phyloP scores from a whole-genome alignment of 2,113 vertebrate species.

The Mustela nigripes region DNA sequence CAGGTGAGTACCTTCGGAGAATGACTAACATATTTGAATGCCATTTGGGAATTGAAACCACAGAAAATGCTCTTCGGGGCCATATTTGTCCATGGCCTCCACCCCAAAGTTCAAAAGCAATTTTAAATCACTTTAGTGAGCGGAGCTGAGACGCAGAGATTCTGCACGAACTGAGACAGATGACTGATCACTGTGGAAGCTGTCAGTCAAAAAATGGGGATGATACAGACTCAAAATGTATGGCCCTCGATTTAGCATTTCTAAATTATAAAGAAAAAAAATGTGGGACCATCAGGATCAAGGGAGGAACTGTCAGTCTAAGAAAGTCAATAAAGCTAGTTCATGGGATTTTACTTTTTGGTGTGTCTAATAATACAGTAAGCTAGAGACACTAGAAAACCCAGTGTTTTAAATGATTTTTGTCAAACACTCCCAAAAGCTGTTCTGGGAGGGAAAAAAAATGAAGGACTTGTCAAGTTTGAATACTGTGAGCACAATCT shows the following conservation, averaged over 20 bases:
- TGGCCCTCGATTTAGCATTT: neutral
- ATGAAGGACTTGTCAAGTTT: neutral
- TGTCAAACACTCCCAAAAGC: neutral
- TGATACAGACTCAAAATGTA: neutral
- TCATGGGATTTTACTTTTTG: neutral
- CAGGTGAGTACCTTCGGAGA: neutral
- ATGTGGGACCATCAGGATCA: neutral
- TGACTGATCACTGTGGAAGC: neutral
- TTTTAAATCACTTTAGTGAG: slow-evolving; percentile 29
- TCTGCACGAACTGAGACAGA: neutral
- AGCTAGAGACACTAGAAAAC: neutral
- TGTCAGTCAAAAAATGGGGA: neutral
- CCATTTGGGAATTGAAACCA: neutral
- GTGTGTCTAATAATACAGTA: neutral
- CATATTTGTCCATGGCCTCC: neutral
- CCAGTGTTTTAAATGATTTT: neutral
- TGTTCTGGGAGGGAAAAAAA: neutral
- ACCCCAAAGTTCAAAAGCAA: slow-evolving; percentile 36
- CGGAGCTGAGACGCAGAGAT: neutral
- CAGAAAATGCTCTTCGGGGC: neutral
- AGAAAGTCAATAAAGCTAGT: neutral
- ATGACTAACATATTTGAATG: neutral
- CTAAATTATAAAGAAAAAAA: neutral
- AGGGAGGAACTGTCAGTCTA: neutral
- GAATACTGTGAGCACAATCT: neutral